phyloP scores from a whole-genome alignment of 2,797 vertebrate species.

The Chaunax sp. region DNA sequence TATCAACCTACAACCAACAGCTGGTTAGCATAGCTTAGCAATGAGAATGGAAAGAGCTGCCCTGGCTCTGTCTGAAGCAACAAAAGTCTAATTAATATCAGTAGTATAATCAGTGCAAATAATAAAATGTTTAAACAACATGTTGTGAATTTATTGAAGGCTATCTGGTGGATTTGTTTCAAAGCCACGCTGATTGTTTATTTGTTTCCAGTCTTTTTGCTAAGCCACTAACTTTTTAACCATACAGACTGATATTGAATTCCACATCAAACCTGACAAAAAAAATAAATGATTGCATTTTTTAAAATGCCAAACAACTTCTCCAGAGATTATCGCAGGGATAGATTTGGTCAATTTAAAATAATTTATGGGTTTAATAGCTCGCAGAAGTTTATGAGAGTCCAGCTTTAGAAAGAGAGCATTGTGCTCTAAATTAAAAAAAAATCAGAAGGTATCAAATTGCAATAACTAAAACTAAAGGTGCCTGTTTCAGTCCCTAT shows the following conservation, averaged over 20 bases:
- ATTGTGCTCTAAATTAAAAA: too few species aligned
- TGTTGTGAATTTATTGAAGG: neutral
- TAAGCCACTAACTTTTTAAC: neutral
- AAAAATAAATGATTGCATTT: neutral
- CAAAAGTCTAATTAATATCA: too few species aligned
- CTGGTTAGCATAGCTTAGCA: too few species aligned
- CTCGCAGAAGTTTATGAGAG: neutral
- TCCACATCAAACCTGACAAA: neutral
- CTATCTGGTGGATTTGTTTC: neutral
- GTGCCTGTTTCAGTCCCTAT: conserved; percentile 6
- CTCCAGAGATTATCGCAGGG: neutral
- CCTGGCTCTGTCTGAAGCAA: neutral
- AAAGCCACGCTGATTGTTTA: too few species aligned
- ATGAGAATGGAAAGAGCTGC: too few species aligned
- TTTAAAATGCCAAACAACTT: neutral
- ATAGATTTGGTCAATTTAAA: neutral
- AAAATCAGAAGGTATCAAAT: neutral
- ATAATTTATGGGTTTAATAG: neutral
- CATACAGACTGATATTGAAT: neutral
- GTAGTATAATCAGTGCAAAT: too few species aligned
- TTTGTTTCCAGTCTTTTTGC: too few species aligned
- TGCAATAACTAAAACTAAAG: neutral
- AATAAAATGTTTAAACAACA: neutral
- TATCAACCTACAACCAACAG: too few species aligned
- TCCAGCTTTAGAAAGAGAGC: conserved; percentile 2